Evolutionary conservation across 2,113 vertebrate genomes (phyloP).

Genomic region (Pipra filicauda): DNA sequence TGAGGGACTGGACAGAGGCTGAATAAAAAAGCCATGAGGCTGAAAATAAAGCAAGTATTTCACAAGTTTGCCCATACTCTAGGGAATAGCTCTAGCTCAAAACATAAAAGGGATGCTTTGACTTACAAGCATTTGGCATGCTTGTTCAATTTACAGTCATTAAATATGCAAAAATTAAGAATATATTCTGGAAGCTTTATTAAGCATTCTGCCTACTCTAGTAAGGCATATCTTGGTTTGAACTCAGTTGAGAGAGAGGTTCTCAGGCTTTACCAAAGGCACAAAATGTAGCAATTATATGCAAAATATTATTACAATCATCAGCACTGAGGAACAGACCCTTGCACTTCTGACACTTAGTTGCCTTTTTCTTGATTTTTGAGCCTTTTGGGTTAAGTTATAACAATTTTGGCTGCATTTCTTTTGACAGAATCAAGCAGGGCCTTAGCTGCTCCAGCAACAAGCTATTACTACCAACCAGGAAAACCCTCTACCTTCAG

Average conservation of each 20-base stretch:
- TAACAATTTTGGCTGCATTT: neutral
- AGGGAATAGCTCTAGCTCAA: neutral
- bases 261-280: neutral
- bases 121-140: neutral
- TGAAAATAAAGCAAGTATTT: neutral
- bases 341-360: neutral
- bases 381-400: neutral
- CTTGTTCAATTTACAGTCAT: neutral
- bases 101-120: neutral
- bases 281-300: neutral
- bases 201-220: neutral
- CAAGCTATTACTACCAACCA: neutral
- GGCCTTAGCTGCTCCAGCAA: neutral
- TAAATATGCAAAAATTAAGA: neutral
- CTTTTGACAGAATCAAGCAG: neutral
- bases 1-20: neutral
- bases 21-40: neutral
- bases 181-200: constrained; percentile 4
- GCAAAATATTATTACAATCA: neutral
- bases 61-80: neutral
- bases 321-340: neutral
- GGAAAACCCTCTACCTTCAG: neutral
- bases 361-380: neutral
- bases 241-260: neutral
- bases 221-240: neutral